Conservation (phyloP, 2,113 vertebrate species). For the Apus apus region DNA sequence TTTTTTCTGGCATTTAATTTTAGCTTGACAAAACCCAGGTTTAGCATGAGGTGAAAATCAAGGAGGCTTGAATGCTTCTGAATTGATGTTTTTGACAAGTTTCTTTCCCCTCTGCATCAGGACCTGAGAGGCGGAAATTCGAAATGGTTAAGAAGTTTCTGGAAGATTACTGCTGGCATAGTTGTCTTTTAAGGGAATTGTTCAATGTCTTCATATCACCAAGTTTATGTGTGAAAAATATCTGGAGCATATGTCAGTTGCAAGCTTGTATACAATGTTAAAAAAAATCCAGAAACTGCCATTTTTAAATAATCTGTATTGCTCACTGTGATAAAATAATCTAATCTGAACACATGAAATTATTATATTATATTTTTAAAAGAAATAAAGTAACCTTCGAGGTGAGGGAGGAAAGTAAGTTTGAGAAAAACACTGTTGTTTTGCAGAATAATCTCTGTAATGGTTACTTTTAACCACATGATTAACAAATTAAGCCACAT, state of each 20-base stretch:
- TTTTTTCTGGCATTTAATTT: neutral
- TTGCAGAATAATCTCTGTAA: neutral
- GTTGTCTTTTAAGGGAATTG: neutral
- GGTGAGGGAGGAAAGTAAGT: neutral
- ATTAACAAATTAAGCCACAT: constrained; percentile 41
- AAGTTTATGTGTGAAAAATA: neutral
- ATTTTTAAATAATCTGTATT: neutral
- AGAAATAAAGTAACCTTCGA: neutral
- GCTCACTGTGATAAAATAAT: neutral
- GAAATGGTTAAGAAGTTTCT: neutral
- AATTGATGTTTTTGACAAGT: neutral
- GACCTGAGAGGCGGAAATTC: neutral
- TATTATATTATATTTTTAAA: neutral
- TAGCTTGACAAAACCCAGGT: neutral
- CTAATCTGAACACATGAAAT: neutral
- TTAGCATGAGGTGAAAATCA: neutral
- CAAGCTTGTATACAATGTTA: neutral
- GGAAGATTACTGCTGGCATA: neutral
- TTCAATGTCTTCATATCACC: neutral
- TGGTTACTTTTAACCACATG: constrained; percentile 6
- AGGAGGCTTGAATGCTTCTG: neutral
- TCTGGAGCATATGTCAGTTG: neutral
- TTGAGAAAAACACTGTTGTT: neutral
- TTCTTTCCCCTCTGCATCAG: neutral
- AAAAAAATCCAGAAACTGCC: neutral